phyloP scores from a whole-genome alignment of 1,140 invertebrate genomes.

The Sogatella furcifera region DNA sequence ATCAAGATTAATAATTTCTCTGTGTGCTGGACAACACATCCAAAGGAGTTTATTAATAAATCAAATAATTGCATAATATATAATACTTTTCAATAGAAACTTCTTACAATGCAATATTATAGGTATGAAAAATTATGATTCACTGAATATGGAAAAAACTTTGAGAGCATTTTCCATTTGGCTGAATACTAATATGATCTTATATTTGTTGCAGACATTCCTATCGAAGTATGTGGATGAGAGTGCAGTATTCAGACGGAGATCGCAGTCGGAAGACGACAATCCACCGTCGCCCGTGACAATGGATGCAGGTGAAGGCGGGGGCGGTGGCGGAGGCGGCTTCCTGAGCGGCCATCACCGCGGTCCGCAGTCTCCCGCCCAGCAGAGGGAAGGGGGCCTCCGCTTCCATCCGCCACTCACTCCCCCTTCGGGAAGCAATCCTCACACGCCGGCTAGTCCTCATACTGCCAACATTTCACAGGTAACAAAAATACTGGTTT shows the following conservation, averaged over 20 bases:
- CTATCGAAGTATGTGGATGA: slow-evolving; percentile 90
- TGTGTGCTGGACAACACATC: no score
- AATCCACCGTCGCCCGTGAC: slow-evolving; percentile 88
- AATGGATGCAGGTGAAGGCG: slow-evolving; percentile 48
- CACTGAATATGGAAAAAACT: not conserved
- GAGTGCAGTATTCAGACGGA: slow-evolving; percentile 61
- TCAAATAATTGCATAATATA: no score
- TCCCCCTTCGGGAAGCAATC: slow-evolving; percentile 70
- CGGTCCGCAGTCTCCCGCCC: slow-evolving; percentile 54
- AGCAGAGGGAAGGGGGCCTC: slow-evolving; percentile 48
- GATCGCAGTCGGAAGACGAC: slow-evolving; percentile 87
- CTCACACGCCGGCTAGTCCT: slow-evolving; percentile 78
- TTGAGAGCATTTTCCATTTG: not conserved
- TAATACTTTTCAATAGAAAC: no score
- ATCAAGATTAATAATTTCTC: no score
- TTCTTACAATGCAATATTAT: no score
- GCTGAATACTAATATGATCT: not conserved
- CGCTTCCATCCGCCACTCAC: slow-evolving; percentile 66
- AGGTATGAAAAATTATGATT: no score
- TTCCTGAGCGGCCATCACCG: slow-evolving; percentile 38
- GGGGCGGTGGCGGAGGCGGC: slow-evolving; percentile 30
- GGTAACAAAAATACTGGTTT: slow-evolving; percentile 18
- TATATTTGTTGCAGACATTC: slow-evolving; percentile 50
- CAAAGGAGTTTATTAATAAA: no score
- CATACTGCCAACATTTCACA: slow-evolving; percentile 47